Evolutionary conservation across 2,888 invertebrate genomes (phyloP), one percentile per base, ranked within the genome.

Genomic region (Uloborus plumipes): DNA sequence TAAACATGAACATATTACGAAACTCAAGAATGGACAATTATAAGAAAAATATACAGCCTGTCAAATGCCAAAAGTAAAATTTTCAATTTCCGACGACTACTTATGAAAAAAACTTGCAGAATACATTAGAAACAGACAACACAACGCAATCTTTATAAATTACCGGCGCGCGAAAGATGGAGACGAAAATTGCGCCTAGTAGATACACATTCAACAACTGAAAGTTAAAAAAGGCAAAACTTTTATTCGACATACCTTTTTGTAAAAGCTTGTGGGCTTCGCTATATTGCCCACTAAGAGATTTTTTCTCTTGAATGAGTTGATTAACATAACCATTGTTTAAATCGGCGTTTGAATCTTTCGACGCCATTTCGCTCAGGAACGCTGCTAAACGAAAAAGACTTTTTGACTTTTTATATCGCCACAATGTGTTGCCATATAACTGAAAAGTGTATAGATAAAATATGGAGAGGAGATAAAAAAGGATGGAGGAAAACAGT

Each of bases 291-390:
- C 70, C 16, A 20, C 64, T 74, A 53, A 80, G 64, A 18, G 51
- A 31, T 58, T 80, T 64, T 65, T 74, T 67, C 31, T 74, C 80
- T 80, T 80, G 67, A 53, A 80, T 47, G 51, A 80, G 53, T 64
- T 80, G 69, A 74, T 80, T 80, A 31, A 80, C 11, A 64, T 70
- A 74, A 64, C 70, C 80, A 80, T 70, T 80, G 59, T 74, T 74
- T 65, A 20, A 58, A 72, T 79, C 72, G 79, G 72, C 79, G 70
- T 65, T 80, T 69, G 74, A 64, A 18, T 80, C 80, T 16, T 69
- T 67, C 55, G 80, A 53, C 69, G 80, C 80, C 80, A 80, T 80
- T 80, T 80, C 80, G 73, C 13, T 70, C 47, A 39, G 55, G 67
- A 80, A 80, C 69, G 74, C 74, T 64, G 39, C 39, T 39, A 74